Base-by-base conservation (phyloP, 2,888 invertebrate genomes). In the Venusia cambrica region DNA sequence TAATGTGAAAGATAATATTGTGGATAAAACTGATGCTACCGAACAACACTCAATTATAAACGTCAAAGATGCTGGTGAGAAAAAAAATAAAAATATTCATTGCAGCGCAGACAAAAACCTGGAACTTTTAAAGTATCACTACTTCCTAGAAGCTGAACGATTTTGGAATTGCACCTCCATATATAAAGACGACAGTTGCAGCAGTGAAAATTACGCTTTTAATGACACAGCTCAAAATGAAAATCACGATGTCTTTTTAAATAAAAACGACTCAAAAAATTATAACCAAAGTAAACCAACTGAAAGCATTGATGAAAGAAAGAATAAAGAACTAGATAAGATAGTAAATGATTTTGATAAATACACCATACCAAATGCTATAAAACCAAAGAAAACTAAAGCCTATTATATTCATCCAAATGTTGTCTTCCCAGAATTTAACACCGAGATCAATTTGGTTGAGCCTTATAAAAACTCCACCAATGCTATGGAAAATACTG, bases 131-230 rank as follows among this genome's bases (percentile, higher is more conserved):
- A 17, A 37, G 14, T 42, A 38, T 5, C 18, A 9, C 2, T 39
- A 39, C 21, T 34, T 18, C 5, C 26, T 33, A 18, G 39, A 30
- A 4, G 34, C 39, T 5, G 34, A 39, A 6, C 28, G 16, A 1
- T 37, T 41, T 24, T 36, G 37, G 37, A 41, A 40, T 14, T n/a
- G 1, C 8, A 11, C 7, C 5, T 5, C 7, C 2, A 4, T 5
- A 7, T 6, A 24, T 4, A 7, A 24, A 3, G 7, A 2, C 1
- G 14, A 13, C 1, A 5, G 13, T 12, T 12, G 6, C 1, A 5
- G 13, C 10, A 6, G 6, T 6, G 4, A 24, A 24, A 8, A 14
- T 0, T 4, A n/a, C 6, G 5, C 1, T 14, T 13, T 3, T 14
- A 6, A 2, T 4, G n/a, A n/a, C n/a, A n/a, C n/a, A n/a, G n/a